Conservation (phyloP, 2,797 vertebrate genomes). For the Macropodus opercularis region DNA sequence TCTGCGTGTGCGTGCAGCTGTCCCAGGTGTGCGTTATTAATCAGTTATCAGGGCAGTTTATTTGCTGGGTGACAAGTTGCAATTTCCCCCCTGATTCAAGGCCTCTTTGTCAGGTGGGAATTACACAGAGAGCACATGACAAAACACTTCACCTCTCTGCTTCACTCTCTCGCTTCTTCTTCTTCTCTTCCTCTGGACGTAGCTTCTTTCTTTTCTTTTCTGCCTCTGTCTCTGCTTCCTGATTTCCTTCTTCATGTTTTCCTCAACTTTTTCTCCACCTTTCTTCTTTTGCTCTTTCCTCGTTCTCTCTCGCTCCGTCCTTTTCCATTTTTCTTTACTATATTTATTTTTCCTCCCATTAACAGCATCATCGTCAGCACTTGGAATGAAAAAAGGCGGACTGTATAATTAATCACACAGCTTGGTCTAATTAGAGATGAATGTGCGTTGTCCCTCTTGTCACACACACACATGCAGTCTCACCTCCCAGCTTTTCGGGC, state of each 20-base stretch:
- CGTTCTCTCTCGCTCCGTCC: constrained; percentile 11
- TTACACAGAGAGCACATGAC: constrained; percentile 96
- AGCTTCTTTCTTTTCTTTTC: constrained; percentile 61
- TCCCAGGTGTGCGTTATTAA: constrained; percentile 99
- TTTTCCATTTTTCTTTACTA: constrained; percentile 74
- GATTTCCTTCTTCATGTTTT: neutral
- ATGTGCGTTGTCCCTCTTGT: constrained; percentile 98
- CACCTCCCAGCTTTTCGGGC: constrained; percentile 53
- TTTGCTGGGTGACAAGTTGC: constrained; percentile 99
- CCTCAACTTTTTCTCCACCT: constrained; percentile 60
- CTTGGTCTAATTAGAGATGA: constrained; percentile 99
- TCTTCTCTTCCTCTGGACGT: constrained; percentile 35
- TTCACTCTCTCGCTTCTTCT: constrained; percentile 71
- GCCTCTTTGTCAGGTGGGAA: constrained; percentile 98
- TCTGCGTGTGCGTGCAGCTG: constrained; percentile 83
- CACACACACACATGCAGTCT: constrained; percentile 29
- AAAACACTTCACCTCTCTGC: constrained; percentile 95
- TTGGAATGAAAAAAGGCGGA: constrained; percentile 93
- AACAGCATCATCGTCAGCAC: constrained; percentile 57
- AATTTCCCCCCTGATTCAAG: constrained; percentile 96
- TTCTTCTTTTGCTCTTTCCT: constrained; percentile 8
- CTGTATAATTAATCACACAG: constrained; percentile 99
- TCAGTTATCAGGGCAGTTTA: constrained; percentile 98
- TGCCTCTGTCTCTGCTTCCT: neutral
- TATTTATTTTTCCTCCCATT: constrained; percentile 91